Evolutionary conservation across 2,797 vertebrate genomes (phyloP).

Genomic region (Microctenopoma stevenorrisi): DNA sequence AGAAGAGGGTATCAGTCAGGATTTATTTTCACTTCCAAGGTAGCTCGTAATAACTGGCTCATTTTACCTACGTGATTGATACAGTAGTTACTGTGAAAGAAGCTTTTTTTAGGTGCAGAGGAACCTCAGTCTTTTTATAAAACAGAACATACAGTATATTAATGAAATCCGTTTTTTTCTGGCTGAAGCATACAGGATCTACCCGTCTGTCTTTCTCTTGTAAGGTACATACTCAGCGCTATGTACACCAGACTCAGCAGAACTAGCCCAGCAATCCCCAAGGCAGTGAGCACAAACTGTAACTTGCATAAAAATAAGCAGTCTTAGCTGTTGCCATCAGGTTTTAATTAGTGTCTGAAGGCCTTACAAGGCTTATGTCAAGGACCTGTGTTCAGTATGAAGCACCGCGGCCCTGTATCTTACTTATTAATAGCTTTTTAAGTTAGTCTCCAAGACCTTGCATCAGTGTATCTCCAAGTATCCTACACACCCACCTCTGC

Average conservation of each 20-base stretch:
- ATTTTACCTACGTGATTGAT: constrained; percentile 14
- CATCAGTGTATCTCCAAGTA: constrained; percentile 40
- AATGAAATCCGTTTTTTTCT: background rate
- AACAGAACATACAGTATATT: too few relatives aligned
- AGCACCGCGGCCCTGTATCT: constrained; percentile 48
- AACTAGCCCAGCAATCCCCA: constrained; percentile 37
- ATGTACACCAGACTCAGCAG: constrained; percentile 34
- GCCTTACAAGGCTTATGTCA: constrained; percentile 71
- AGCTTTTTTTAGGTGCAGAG: too few relatives aligned
- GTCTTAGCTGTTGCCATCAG: constrained; percentile 40
- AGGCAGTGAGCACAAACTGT: constrained; percentile 30
- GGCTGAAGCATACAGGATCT: constrained; percentile 1
- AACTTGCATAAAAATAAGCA: constrained; percentile 61
- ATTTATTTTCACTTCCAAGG: constrained; percentile 10
- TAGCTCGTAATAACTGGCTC: background rate
- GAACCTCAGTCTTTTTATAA: too few relatives aligned
- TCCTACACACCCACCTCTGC: constrained; percentile 46
- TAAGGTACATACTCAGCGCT: constrained; percentile 11
- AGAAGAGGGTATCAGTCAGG: constrained; percentile 6
- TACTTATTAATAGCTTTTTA: constrained; percentile 68
- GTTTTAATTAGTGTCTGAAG: constrained; percentile 73
- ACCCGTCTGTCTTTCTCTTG: constrained; percentile 9
- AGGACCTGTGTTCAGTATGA: constrained; percentile 60
- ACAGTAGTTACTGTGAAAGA: constrained; percentile 2
- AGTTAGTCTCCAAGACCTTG: constrained; percentile 57